Evolutionary conservation across 1,140 invertebrate species (phyloP), one percentile per base, ranked within the genome.

Genomic region (Heliconius hermathena): DNA sequence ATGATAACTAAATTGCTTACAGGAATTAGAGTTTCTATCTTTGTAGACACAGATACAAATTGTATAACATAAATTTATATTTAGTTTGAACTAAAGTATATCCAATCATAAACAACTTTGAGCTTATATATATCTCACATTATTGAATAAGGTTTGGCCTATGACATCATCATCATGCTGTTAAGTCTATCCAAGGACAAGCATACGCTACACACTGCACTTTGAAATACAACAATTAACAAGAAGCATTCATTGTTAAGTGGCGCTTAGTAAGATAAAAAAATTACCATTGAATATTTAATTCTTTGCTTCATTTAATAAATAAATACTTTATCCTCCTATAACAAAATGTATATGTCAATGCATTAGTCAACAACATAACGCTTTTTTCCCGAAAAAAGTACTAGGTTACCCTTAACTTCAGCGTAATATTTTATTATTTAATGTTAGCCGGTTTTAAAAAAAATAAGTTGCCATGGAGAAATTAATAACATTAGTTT

Each of bases 241-340:
- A 29, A 66, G 22, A 13, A 66, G 60, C 22, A 26, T n/a, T 66
- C 26, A 66, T 66, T 29, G 60, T 66, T 66, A 66, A 16, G 4
- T 66, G 1, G 26, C 0, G 11, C 1, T 66, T 66, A 29, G 60
- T 66, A 66, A 29, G 3, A 26, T 29, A 26, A 66, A 66, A 57
- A 29, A 54, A 81, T 82, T 78, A 78, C 66, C 73, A 77, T 78
- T 73, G 70, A 78, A 81, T 76, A 73, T 86, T 92, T 86, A 76
- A 90, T 76, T 85, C 82, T 91, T 87, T 90, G 89, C 87, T 93
- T 93, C 92, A 94, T 93, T 73, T 76, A 80, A 73, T 76, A 80
- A 71, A 80, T 60, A 71, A 18, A 71, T 33, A 52, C 20, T 33
- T 13, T 71, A 29, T 38, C n/a, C 33, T 20, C 71, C 18, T 71